Evolutionary conservation across 2,888 invertebrate genomes (phyloP).

Genomic region (Mechanitis messenoides): DNA sequence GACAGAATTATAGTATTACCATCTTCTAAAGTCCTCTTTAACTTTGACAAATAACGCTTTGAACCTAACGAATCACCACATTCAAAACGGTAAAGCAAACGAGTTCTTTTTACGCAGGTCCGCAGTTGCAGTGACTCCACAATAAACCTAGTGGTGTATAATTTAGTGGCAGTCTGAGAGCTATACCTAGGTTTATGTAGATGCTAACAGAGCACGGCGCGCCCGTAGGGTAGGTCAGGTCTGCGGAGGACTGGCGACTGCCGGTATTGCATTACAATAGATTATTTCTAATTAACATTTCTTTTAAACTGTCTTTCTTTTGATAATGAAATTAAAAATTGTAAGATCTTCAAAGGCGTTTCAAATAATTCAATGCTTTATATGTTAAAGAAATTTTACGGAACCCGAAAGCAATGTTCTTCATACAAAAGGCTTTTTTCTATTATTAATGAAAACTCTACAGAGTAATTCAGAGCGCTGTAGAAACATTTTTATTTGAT

Average conservation of each 20-base stretch:
- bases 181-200: slow-evolving; percentile 34
- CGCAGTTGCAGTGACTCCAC: slow-evolving; percentile 42
- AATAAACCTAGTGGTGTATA: slow-evolving; percentile 64
- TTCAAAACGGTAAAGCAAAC: not conserved
- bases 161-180: slow-evolving; percentile 58
- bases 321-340: too few relatives aligned
- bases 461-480: too few relatives aligned
- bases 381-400: too few relatives aligned
- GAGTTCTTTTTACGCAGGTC: slow-evolving; percentile 35
- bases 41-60: not conserved
- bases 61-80: not conserved
- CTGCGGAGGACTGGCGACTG: slow-evolving; percentile 19
- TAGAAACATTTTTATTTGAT: too few relatives aligned
- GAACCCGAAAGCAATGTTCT: too few relatives aligned
- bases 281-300: too few relatives aligned
- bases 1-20: not conserved
- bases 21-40: not conserved
- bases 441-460: too few relatives aligned
- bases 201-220: slow-evolving; percentile 45
- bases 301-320: too few relatives aligned
- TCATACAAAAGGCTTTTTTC: too few relatives aligned
- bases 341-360: too few relatives aligned
- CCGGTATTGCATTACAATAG: not conserved
- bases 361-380: too few relatives aligned
- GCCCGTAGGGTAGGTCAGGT: slow-evolving; percentile 58